Percentiles rank a stretch among this genome's conserved stretches.
Conservation (phyloP, 2,888 invertebrate genomes). For the Abrostola triplasia region DNA sequence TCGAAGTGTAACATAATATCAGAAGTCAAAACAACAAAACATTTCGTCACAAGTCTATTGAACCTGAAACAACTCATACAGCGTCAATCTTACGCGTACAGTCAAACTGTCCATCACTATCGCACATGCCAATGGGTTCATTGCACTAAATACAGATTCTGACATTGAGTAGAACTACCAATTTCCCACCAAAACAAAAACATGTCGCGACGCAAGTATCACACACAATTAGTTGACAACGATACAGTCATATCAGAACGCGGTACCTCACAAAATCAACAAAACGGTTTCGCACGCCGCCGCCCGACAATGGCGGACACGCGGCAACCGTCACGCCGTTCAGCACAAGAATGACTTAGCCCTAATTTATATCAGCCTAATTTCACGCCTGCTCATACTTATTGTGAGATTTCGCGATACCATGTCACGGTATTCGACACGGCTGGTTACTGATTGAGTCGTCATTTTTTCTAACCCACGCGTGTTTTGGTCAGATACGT, state of each 20-base stretch:
- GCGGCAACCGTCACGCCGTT: constrained; percentile 79
- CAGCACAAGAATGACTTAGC: constrained; percentile 74
- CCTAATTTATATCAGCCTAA: constrained; percentile 82
- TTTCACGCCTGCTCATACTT: constrained; percentile 84
- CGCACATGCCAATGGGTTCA: neutral
- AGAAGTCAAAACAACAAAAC: too few species aligned
- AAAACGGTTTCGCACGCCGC: constrained; percentile 79
- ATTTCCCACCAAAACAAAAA: constrained; percentile 48
- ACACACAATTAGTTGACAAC: constrained; percentile 76
- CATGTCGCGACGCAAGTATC: constrained; percentile 56
- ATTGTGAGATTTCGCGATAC: constrained; percentile 83
- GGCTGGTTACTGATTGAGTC: constrained; percentile 82
- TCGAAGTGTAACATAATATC: too few species aligned
- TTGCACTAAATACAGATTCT: neutral
- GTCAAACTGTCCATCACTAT: neutral
- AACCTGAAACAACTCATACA: too few species aligned
- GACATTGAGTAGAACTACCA: constrained; percentile 2
- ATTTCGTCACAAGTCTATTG: too few species aligned
- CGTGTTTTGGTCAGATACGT: constrained; percentile 30
- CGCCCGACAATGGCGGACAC: constrained; percentile 77
- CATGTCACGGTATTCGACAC: constrained; percentile 82
- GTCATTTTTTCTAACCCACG: constrained; percentile 66
- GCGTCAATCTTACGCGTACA: too few species aligned
- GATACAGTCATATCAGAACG: constrained; percentile 66
- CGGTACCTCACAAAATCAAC: constrained; percentile 79